Base-by-base conservation (phyloP, 1,140 invertebrate genomes). In the Lethrus apterus region DNA sequence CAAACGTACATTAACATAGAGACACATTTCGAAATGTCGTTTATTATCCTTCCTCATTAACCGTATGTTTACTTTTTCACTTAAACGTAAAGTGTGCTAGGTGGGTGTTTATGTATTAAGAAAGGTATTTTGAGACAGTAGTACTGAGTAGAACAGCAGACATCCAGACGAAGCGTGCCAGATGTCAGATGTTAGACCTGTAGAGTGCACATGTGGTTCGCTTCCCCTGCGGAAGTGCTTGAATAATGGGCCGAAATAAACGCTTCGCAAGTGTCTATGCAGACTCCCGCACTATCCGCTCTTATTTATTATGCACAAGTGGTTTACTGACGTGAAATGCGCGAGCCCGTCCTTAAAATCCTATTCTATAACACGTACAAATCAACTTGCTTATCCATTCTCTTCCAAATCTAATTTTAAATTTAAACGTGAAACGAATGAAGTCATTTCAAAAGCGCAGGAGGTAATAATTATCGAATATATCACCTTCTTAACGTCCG, bases 171-270 rank as follows among this genome's bases (percentile, higher is more conserved):
- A 38, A 38, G 35, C 35, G 35, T 38, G 35, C 35, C 35, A 38
- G 20, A 38, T 38, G 35, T 38, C 35, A 38, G 20, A 14, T 34
- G 32, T 38, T 38, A 38, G 35, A 38, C 35, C 35, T 38, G 35
- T 38, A 13, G 35, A 21, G 18, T 3, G 13, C 35, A 38, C 35
- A 38, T 38, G 35, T 38, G 35, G 32, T 18, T 21, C n/a, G 18
- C 15, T 38, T 38, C 35, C 35, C 35, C 35, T 38, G 24, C 35
- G 35, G 35, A 38, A 38, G 35, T 38, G 24, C 35, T 38, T 38
- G 35, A 38, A 38, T 38, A 38, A 38, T 38, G 35, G 35, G 19
- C 24, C 35, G 18, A 38, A 11, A 21, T 38, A 21, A 21, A 21
- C 35, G 35, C 35, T 38, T 21, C 35, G 35, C 35, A 38, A 38